Evolutionary conservation across 2,888 invertebrate species (phyloP).

Genomic region (Platycheirus albimanus): DNA sequence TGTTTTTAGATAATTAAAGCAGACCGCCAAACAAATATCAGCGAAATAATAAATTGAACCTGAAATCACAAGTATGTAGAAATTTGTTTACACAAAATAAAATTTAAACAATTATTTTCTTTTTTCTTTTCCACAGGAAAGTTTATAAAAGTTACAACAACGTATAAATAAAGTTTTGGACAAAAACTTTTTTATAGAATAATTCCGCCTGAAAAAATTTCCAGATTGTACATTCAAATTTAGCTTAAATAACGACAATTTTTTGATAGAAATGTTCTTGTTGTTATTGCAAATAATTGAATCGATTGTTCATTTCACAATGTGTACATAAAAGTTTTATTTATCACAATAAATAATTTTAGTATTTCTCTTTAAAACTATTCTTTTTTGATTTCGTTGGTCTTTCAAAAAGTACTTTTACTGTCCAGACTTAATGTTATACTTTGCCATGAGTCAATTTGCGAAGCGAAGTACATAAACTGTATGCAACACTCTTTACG

Average conservation of each 20-base stretch:
- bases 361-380: slow-evolving; percentile 46
- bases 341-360: slow-evolving; percentile 69
- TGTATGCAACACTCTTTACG: too few species aligned
- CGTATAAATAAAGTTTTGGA: slow-evolving; percentile 21
- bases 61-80: not conserved
- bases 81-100: not conserved
- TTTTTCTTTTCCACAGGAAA: slow-evolving; percentile 15
- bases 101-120: not conserved
- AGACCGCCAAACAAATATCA: not conserved
- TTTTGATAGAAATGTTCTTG: slow-evolving; percentile 58
- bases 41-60: not conserved
- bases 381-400: not conserved
- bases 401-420: too few species aligned
- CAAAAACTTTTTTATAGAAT: slow-evolving; percentile 32
- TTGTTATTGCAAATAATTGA: slow-evolving; percentile 56
- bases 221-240: slow-evolving; percentile 48
- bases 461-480: too few species aligned
- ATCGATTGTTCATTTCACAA: slow-evolving; percentile 54
- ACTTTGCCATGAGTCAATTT: too few species aligned
- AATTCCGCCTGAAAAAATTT: slow-evolving; percentile 24
- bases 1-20: not conserved
- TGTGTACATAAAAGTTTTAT: slow-evolving; percentile 61
- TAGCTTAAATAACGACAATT: slow-evolving; percentile 48
- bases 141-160: slow-evolving; percentile 10
- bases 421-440: too few species aligned